phyloP scores from a whole-genome alignment of 2,113 vertebrate genomes.

The Galemys pyrenaicus region DNA sequence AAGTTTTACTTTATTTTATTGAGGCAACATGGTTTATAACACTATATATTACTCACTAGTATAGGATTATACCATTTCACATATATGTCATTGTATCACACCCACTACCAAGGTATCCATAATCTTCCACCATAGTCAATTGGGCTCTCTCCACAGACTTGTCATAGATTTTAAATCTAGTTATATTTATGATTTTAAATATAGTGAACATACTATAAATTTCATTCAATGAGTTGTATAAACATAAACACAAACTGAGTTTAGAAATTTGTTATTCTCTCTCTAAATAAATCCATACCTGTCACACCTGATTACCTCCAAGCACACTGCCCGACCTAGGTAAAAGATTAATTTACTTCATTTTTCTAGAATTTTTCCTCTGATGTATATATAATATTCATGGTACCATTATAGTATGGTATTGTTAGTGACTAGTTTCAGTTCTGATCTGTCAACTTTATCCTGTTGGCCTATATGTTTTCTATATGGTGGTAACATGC shows the following conservation, averaged over 20 bases:
- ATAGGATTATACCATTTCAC: too few relatives aligned
- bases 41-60: too few relatives aligned
- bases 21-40: too few relatives aligned
- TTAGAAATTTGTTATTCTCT: neutral
- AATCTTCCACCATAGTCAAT: too few relatives aligned
- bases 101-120: too few relatives aligned
- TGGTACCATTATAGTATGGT: neutral
- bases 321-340: neutral
- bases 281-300: neutral
- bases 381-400: neutral
- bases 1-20: too few relatives aligned
- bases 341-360: neutral
- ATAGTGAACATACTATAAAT: too few relatives aligned
- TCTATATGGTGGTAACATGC: neutral
- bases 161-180: too few relatives aligned
- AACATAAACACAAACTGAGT: neutral
- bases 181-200: too few relatives aligned
- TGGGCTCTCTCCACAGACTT: too few relatives aligned
- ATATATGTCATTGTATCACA: too few relatives aligned
- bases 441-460: neutral
- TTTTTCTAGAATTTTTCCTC: neutral
- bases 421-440: neutral
- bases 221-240: neutral
- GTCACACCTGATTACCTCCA: neutral
- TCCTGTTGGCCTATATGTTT: neutral